Evolutionary conservation across 53 echinoderm and acorn worm species (phyloP), one percentile per base, ranked within the genome.

Genomic region (Echinometra lucunter): DNA sequence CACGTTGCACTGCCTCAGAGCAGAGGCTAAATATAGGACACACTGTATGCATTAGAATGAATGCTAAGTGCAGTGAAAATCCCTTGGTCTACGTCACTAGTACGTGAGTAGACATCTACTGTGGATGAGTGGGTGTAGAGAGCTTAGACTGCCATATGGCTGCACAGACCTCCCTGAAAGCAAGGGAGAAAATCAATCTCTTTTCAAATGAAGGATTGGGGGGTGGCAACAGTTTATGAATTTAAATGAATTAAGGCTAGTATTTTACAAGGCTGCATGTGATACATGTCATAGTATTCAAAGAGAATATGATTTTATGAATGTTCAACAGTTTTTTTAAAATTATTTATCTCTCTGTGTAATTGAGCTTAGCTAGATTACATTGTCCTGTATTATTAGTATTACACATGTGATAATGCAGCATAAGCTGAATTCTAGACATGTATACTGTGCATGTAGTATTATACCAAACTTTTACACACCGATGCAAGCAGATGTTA

Each of bases 41-140:
- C 56, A 47, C 56, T n/a, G n/a, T n/a, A 89, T 89, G 89, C 89
- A 89, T 89, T 89, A 89, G 37, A 89, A 60, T 37, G 89, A 58
- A 89, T 89, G 89, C 89, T 38, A 57, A 58, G 49, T 89, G 89
- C 49, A 60, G 18, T 58, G 89, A 58, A 58, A 89, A 89, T 89
- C 89, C 58, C 89, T 27, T 49, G 47, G 47, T 47, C 85, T 45
- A 85, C 85, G 85, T 85, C 85, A 85, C 53, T 13, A 85, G 85
- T 85, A 28, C 85, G 85, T 85, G 85, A 85, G 49, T 85, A 85
- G 53, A 15, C 85, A 47, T 85, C 85, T 49, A 53, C 85, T 8
- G 49, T 4, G 28, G 85, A 85, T 49, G 49, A 49, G 85, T 85
- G 85, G 85, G 85, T 49, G 85, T 45, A 27, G 23, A 78, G 78